Evolutionary conservation across 53 echinoderm and acorn worm genomes (phyloP), one percentile per base, ranked within the genome.

Genomic region (Paracentrotus lividus): DNA sequence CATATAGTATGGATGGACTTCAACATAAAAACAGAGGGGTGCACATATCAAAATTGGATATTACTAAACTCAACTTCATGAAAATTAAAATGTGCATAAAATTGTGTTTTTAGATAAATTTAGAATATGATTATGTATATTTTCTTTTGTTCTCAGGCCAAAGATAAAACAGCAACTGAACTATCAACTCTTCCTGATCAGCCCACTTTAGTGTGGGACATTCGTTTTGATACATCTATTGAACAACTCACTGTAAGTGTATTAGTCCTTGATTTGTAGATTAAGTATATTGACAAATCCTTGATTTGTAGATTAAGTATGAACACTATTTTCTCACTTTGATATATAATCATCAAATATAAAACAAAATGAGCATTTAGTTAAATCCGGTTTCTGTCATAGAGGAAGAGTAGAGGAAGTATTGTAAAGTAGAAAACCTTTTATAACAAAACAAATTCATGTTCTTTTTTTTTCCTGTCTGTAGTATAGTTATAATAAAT

Each of bases 221-320:
- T 85, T 31, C 47, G 29, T 49, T 52, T 85, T 85, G 49, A 52
- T 52, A 85, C 85, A 85, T 21, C 47, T 27, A 27, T 49, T 49
- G 85, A 85, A 47, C 85, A 85, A 85, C 85, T 85, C 85, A 49
- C 51, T 24, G 85, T 85, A 85, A 85, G 85, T 85, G 5, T 45
- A 31, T 68, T 32, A 2, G 23, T 1, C 13, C 10, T 6, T 13
- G 13, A 9, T 18, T 54, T 10, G 54, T 61, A 61, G 61, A 27
- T 61, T 0, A 61, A 8, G 24, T 27, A 3, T 1, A 61, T 61
- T 61, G n/a, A n/a, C n/a, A n/a, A n/a, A n/a, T n/a, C n/a, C n/a
- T n/a, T n/a, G n/a, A n/a, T n/a, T n/a, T n/a, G n/a, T n/a, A n/a
- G n/a, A n/a, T n/a, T n/a, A n/a, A n/a, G n/a, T n/a, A n/a, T n/a